Base-by-base conservation (phyloP, 64 coral and sea anemone species). In the Catalaphyllia jardinei region DNA sequence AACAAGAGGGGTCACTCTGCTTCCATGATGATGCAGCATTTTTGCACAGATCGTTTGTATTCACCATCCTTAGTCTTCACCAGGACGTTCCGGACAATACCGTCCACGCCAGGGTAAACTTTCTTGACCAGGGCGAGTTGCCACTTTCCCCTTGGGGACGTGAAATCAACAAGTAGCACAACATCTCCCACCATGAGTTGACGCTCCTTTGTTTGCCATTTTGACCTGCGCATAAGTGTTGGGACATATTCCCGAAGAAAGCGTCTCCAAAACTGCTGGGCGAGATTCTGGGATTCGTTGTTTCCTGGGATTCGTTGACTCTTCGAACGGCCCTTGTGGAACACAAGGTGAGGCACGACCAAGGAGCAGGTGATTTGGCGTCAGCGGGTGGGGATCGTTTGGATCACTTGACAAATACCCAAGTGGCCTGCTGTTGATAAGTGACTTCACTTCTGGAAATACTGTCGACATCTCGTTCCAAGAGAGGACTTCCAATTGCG, bases 221-320 rank as follows among this genome's bases (percentile, higher is more conserved):
- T 83, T 3, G n/a, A 61, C 57, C 52, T 61, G 80, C n/a, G 33
- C 33, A 35, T 35, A 35, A 35, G 28, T 25, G 57, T 61, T 22
- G 57, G 55, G 54, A 83, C 35, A 29, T 63, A 67, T 24, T 83
- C 52, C 25, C 80, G 24, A 24, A 83, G 14, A 67, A 83, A 83
- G 18, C 79, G 52, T 83, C 80, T 83, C 57, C 80, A 83, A 83
- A 83, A 80, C 22, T 83, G 62, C 25, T 63, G 55, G 5, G 31
- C 80, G 25, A 62, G n/a, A 35, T 17, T 83, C 80, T 83, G 80
- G 4, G n/a, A n/a, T n/a, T n/a, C n/a, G n/a, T n/a, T n/a, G n/a
- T 20, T 83, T 83, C 24, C 62, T 59, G 57, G 62, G 80, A 46
- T 83, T 83, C 10, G 10, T 19, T 60, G 80, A 20, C 11, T 1